These are phyloP conservation scores for Amphiduros pacificus DNA, from an alignment of 2,888 invertebrate species.

Conservation along the genomic window DNA sequence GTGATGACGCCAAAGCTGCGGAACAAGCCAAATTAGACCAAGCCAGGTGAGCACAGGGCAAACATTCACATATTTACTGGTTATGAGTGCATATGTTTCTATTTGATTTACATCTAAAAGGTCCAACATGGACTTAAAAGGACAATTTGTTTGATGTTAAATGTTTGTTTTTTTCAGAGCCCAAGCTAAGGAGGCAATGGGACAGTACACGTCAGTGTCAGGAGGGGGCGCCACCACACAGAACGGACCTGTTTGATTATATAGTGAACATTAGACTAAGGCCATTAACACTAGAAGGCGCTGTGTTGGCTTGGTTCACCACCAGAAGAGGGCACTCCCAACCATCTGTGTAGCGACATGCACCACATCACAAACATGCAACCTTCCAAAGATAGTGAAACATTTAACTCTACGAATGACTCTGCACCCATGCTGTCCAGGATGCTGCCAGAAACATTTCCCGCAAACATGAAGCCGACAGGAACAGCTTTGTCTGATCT, in stretches of 20 bases:
- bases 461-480: no score
- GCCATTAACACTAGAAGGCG: no score
- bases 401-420: no score
- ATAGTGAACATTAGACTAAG: no score
- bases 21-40: not conserved
- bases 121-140: not conserved
- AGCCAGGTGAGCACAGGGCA: not conserved
- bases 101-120: not conserved
- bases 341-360: no score
- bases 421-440: no score
- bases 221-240: slow-evolving; percentile 7
- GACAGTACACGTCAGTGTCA: slow-evolving; percentile 2
- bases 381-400: no score
- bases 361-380: no score
- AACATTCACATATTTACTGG: not conserved
- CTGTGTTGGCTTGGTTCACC: no score
- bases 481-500: no score
- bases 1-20: not conserved
- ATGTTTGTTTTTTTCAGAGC: slow-evolving; percentile 5
- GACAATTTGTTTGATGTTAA: not conserved
- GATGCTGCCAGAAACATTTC: no score
- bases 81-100: not conserved
- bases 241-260: slow-evolving; percentile 9
- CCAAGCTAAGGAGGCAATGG: slow-evolving; percentile 8
- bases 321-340: no score